Percentiles rank a stretch among this genome's conserved stretches.
phyloP scores from a whole-genome alignment of 2,113 vertebrate species.

The Microcebus jonahi region DNA sequence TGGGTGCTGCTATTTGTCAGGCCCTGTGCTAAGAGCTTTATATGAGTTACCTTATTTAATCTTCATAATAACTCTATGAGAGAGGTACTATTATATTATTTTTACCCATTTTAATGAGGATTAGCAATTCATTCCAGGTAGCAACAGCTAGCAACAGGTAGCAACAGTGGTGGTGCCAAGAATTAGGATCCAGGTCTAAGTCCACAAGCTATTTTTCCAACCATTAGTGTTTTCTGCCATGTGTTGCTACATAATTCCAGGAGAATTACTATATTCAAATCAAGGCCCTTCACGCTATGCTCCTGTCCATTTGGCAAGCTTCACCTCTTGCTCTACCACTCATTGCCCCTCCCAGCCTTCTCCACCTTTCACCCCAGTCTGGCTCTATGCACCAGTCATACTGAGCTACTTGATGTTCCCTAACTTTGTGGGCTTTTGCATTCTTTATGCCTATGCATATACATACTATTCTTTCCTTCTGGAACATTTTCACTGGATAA shows the following conservation, averaged over 20 bases:
- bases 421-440: background rate
- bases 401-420: background rate
- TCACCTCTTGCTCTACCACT: background rate
- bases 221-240: background rate
- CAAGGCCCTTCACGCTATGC: background rate
- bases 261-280: background rate
- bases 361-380: background rate
- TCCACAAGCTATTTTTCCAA: background rate
- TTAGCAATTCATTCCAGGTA: background rate
- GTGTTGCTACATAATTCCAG: background rate
- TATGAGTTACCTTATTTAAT: slow-evolving; percentile 7
- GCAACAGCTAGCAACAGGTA: background rate
- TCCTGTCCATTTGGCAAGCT: background rate
- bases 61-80: background rate
- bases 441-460: background rate
- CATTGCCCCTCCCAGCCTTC: background rate
- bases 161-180: background rate
- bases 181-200: background rate
- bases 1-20: slow-evolving; percentile 11
- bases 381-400: background rate
- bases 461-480: slow-evolving; percentile 8
- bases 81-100: background rate
- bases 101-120: background rate
- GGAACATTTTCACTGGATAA: background rate
- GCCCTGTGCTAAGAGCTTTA: background rate